phyloP scores from a whole-genome alignment of 2,888 invertebrate genomes.

The Teinopalpus imperialis region DNA sequence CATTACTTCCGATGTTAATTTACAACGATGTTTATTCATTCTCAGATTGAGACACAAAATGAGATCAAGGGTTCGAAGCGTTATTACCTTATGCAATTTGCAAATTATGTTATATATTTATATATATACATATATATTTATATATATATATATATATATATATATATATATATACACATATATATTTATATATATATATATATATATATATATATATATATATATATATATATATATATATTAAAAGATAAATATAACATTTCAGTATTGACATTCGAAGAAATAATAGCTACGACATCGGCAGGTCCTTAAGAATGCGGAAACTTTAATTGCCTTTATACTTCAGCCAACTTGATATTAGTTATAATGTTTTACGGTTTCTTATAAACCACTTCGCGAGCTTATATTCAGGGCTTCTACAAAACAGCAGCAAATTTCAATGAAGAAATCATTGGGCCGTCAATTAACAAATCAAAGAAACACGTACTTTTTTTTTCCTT shows the following conservation, averaged over 20 bases:
- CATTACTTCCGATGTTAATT: too few relatives aligned
- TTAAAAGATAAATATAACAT: too few relatives aligned
- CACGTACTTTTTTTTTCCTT: conserved; percentile 1
- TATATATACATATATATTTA: conserved; percentile 5
- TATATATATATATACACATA: too few relatives aligned
- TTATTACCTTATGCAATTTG: conserved; percentile 7
- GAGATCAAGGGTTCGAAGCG: conserved; percentile 1
- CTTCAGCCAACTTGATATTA: background rate
- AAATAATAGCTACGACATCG: conserved; percentile 3
- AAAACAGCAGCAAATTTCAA: conserved; percentile 11
- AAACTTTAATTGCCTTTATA: background rate
- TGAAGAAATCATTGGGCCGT: conserved; percentile 6
- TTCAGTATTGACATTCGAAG: background rate
- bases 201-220: too few relatives aligned
- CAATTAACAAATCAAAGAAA: conserved; percentile 6
- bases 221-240: too few relatives aligned
- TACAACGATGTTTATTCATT: background rate
- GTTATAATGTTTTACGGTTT: background rate
- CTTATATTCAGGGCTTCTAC: conserved; percentile 2
- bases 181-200: too few relatives aligned
- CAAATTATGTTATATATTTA: background rate
- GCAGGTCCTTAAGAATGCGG: conserved; percentile 6
- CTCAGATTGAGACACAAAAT: background rate
- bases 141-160: too few relatives aligned
- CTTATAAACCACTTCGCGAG: conserved; percentile 1